phyloP scores from a whole-genome alignment of 1,140 invertebrate species.

The Hirudo medicinalis region DNA sequence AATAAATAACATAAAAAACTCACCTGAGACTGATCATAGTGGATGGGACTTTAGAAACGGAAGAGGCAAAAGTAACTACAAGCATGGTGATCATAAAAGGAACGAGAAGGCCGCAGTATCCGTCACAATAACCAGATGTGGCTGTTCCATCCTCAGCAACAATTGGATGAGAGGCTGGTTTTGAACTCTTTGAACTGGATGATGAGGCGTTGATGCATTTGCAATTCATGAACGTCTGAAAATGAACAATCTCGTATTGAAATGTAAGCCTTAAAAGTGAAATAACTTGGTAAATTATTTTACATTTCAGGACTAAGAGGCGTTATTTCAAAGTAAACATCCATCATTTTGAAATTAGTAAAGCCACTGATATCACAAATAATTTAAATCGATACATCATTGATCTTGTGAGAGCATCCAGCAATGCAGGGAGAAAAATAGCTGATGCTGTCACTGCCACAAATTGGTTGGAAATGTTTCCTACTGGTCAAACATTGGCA shows the following conservation, averaged over 20 bases:
- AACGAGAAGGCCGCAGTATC: neutral
- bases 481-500: slow-evolving; percentile 6
- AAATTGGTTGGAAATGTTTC: slow-evolving; percentile 17
- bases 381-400: too few species aligned
- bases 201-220: slow-evolving; percentile 5
- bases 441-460: slow-evolving; percentile 17
- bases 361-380: too few species aligned
- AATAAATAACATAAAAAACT: too few species aligned
- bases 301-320: too few species aligned
- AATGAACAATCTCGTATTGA: neutral
- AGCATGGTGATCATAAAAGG: slow-evolving; percentile 13
- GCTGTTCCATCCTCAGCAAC: neutral
- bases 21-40: slow-evolving; percentile 16
- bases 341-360: too few species aligned
- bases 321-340: too few species aligned
- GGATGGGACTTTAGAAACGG: slow-evolving; percentile 8
- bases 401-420: slow-evolving; percentile 9
- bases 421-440: slow-evolving; percentile 21
- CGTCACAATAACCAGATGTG: slow-evolving; percentile 2
- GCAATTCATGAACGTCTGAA: slow-evolving; percentile 13
- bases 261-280: too few species aligned
- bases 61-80: neutral
- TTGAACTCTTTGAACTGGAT: neutral
- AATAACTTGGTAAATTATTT: too few species aligned
- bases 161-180: neutral